Conservation (phyloP, 2,888 invertebrate species). For the Zelleria hepariella region DNA sequence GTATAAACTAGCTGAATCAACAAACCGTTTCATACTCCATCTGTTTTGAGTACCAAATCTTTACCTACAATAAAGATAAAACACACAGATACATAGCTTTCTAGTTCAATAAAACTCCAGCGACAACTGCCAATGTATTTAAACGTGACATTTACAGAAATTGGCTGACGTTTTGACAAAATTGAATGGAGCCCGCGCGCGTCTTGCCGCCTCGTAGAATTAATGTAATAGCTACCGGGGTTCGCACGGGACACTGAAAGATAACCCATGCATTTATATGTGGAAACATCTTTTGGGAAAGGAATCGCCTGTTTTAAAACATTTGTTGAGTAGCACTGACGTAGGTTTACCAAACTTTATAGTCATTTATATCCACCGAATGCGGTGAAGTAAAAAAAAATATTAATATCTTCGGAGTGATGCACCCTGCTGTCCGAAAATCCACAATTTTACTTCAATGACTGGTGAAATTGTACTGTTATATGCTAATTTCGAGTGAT, state of each 20-base stretch:
- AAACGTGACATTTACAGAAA: constrained; percentile 2
- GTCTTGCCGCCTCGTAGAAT: constrained; percentile 5
- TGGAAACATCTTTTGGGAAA: not conserved
- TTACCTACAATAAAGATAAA: not conserved
- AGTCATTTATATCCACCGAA: not conserved
- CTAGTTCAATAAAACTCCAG: not conserved
- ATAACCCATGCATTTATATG: constrained; percentile 1
- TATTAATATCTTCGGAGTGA: too few species aligned
- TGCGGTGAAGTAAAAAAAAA: too few species aligned
- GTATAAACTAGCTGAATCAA: not conserved
- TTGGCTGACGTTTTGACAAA: constrained; percentile 5
- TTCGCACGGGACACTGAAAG: not conserved
- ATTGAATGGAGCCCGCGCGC: constrained; percentile 3
- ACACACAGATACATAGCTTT: not conserved
- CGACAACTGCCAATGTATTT: constrained; percentile 4
- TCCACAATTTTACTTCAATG: too few species aligned
- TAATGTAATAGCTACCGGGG: not conserved
- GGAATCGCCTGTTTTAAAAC: not conserved
- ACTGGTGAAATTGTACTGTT: too few species aligned
- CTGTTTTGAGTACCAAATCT: not conserved
- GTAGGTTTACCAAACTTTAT: not conserved
- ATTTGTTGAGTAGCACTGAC: not conserved
- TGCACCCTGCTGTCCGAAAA: too few species aligned
- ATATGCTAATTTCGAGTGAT: too few species aligned
- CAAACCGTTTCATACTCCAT: not conserved